These are phyloP conservation scores for Drosophila kambysellisi DNA, from an alignment of 2,888 invertebrate species.

Conservation along the genomic window DNA sequence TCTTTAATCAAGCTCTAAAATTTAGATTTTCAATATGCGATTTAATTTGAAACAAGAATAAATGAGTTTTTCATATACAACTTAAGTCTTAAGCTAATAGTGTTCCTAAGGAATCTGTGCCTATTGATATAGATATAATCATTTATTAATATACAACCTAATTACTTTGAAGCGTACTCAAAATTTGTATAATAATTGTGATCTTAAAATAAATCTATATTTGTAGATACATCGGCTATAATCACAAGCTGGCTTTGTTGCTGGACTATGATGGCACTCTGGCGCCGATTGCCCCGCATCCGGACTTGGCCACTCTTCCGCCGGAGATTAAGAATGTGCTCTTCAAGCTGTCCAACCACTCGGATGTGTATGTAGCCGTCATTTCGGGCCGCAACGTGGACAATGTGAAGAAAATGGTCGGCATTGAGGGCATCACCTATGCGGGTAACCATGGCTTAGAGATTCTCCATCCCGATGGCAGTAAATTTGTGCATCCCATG, in stretches of 20 bases:
- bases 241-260: conserved; percentile 93
- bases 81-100: neutral
- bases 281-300: conserved; percentile 95
- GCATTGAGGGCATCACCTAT: conserved; percentile 95
- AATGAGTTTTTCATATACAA: neutral
- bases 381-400: conserved; percentile 94
- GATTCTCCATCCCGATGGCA: conserved; percentile 95
- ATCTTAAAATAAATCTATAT: neutral
- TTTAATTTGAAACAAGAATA: neutral
- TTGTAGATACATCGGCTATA: conserved; percentile 92
- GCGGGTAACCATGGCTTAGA: conserved; percentile 96
- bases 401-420: conserved; percentile 95
- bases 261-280: conserved; percentile 95
- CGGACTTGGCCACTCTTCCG: conserved; percentile 94
- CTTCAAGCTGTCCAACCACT: conserved; percentile 92
- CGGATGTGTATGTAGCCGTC: conserved; percentile 94
- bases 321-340: conserved; percentile 93
- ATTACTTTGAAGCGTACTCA: neutral
- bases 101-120: neutral
- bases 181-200: neutral
- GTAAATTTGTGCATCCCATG: conserved; percentile 96
- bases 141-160: neutral
- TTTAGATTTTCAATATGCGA: neutral
- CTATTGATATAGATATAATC: neutral
- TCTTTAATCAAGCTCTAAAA: too few species aligned